Conservation (phyloP, 2,113 vertebrate genomes). For the Nothocercus nigrocapillus region DNA sequence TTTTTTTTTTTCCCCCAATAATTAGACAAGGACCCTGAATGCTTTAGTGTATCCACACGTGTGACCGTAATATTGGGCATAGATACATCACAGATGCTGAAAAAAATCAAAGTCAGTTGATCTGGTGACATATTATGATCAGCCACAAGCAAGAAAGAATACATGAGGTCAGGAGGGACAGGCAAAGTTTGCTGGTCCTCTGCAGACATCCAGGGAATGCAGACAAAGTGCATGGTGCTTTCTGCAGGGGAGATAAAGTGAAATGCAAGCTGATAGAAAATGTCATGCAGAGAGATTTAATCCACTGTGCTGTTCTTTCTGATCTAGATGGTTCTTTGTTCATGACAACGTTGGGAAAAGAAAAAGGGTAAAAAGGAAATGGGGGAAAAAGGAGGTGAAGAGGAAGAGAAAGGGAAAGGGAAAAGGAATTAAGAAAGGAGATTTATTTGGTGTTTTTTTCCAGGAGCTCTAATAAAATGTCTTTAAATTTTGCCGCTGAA, state of each 20-base stretch:
- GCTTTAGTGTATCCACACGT: background rate
- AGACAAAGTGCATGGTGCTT: background rate
- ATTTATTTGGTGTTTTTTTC: background rate
- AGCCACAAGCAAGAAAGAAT: background rate
- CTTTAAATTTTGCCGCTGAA: background rate
- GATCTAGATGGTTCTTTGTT: background rate
- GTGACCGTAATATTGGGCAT: background rate
- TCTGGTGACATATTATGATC: background rate
- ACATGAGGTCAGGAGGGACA: background rate
- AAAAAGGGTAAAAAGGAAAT: background rate
- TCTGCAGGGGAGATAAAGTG: background rate
- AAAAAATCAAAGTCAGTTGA: background rate
- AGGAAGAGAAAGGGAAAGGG: no score
- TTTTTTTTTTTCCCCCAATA: background rate
- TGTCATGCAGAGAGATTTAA: background rate
- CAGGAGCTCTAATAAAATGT: background rate
- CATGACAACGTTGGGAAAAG: background rate
- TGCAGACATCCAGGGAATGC: background rate
- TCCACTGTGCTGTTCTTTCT: background rate
- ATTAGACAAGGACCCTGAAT: background rate
- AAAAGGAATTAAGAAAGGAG: background rate
- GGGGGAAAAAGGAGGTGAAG: background rate
- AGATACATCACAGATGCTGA: background rate
- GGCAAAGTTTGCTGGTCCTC: background rate
- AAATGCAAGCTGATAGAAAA: background rate